These are phyloP conservation scores for Colaptes auratus DNA, from an alignment of 2,113 vertebrate genomes.

Conservation along the genomic window DNA sequence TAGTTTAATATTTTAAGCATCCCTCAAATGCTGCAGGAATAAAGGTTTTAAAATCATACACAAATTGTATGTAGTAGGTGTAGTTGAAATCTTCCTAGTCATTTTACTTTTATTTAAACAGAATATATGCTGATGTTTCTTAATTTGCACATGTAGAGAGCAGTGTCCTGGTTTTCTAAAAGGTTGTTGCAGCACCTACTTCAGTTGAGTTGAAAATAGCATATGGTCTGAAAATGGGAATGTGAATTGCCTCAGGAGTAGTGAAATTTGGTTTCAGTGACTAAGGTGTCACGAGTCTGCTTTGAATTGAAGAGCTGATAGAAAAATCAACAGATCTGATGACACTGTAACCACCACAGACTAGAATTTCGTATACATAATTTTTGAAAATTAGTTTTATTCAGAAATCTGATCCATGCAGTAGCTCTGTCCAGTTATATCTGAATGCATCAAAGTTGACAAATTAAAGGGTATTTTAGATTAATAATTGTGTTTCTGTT, in stretches of 20 bases:
- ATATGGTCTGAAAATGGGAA: neutral
- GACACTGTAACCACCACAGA: neutral
- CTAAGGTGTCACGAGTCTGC: neutral
- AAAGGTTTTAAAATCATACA: neutral
- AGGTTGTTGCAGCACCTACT: neutral
- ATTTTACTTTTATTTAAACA: neutral
- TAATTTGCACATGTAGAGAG: neutral
- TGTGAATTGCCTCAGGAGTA: neutral
- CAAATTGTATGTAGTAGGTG: neutral
- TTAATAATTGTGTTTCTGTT: neutral
- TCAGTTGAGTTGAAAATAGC: neutral
- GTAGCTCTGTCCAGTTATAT: neutral
- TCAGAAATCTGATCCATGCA: neutral
- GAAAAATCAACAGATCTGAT: neutral
- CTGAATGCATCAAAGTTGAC: neutral
- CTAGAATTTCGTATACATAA: neutral
- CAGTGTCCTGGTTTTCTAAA: neutral
- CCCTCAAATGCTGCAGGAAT: neutral
- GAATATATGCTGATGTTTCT: neutral
- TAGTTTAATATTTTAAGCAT: neutral
- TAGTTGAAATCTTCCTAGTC: neutral
- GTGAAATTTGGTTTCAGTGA: neutral
- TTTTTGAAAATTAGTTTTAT: neutral
- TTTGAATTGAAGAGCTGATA: neutral
- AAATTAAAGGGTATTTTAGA: neutral